Percentiles rank a stretch among this genome's conserved stretches.
Conservation (phyloP, 2,113 vertebrate species). For the Pachyramphus minor region DNA sequence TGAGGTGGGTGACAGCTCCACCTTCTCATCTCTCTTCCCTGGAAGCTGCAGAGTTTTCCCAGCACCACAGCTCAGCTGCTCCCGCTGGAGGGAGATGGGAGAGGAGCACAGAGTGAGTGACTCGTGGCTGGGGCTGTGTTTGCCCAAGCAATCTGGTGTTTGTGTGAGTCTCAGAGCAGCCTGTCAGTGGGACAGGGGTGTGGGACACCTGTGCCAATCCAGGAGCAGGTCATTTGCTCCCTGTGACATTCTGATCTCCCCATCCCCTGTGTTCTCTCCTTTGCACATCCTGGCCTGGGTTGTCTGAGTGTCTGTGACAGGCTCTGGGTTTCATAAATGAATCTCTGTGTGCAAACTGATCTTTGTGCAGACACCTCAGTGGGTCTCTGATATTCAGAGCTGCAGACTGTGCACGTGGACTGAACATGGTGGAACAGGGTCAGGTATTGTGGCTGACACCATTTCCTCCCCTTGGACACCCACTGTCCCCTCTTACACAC, state of each 20-base stretch:
- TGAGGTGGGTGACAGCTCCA: background rate
- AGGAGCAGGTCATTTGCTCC: background rate
- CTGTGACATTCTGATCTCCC: background rate
- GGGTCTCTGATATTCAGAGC: background rate
- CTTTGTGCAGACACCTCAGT: background rate
- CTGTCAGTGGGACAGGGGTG: background rate
- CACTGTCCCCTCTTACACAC: background rate
- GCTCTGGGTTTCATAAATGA: background rate
- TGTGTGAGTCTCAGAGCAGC: background rate
- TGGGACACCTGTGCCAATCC: background rate
- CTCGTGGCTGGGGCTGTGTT: background rate
- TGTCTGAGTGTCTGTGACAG: background rate
- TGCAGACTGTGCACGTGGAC: background rate
- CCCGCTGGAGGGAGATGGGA: background rate
- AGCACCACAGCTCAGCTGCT: background rate
- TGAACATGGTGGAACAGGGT: rapidly evolving
- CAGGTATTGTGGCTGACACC: background rate
- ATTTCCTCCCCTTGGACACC: too few species aligned
- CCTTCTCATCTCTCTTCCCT: background rate
- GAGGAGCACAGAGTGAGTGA: background rate
- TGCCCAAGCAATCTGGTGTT: background rate
- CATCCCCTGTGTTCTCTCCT: background rate
- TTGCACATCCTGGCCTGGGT: background rate
- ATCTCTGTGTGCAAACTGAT: background rate
- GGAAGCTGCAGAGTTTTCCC: background rate